Evolutionary conservation across 2,888 invertebrate species (phyloP).

Genomic region (Eustalomyia histrio): DNA sequence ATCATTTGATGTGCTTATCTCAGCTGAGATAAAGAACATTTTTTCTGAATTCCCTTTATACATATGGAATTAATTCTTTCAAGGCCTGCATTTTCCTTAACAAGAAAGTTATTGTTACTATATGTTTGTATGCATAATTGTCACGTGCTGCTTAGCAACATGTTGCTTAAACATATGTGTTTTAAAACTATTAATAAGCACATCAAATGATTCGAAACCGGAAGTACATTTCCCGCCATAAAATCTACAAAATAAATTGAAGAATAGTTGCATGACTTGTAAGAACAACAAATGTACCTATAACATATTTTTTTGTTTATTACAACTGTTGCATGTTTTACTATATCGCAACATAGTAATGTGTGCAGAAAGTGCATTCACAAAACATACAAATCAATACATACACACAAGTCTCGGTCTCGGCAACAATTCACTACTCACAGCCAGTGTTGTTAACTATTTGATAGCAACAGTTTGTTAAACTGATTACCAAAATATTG

Average conservation of each 20-base stretch:
- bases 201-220: constrained; percentile 29
- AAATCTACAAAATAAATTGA: constrained; percentile 23
- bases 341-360: constrained; percentile 3
- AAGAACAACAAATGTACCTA: constrained; percentile 32
- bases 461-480: no score
- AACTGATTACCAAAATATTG: neutral
- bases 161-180: constrained; percentile 22
- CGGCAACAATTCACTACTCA: constrained; percentile 10
- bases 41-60: no score
- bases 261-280: neutral
- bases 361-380: constrained; percentile 9
- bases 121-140: constrained; percentile 32
- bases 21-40: no score
- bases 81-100: no score
- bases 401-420: constrained; percentile 6
- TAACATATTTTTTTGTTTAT: constrained; percentile 27
- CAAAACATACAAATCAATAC: constrained; percentile 17
- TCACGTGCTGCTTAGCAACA: constrained; percentile 37
- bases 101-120: constrained; percentile 4
- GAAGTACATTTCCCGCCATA: constrained; percentile 65
- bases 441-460: constrained; percentile 6
- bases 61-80: no score
- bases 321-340: constrained; percentile 50
- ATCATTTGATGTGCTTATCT: constrained; percentile 11
- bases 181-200: neutral